These are phyloP conservation scores for Ladona fulva DNA, from an alignment of 1,140 invertebrate genomes.

Conservation along the genomic window DNA sequence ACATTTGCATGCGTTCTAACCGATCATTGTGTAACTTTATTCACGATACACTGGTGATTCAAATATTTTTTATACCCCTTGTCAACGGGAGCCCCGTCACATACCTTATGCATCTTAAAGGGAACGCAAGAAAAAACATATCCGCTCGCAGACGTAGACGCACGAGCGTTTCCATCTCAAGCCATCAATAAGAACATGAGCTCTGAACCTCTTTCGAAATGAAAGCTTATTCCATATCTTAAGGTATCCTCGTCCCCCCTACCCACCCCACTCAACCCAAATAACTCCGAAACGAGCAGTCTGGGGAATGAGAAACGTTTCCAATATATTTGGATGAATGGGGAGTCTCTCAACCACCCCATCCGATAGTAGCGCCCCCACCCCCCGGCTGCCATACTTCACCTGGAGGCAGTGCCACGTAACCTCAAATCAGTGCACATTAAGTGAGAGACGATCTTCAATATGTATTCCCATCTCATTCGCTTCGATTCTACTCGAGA, in stretches of 20 bases:
- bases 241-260: not conserved
- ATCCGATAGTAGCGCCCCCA: not conserved
- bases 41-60: too few relatives aligned
- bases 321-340: not conserved
- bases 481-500: not conserved
- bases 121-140: too few relatives aligned
- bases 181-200: not conserved
- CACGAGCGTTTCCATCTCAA: not conserved
- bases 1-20: too few relatives aligned
- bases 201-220: not conserved
- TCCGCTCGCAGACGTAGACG: too few relatives aligned
- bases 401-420: not conserved
- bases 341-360: not conserved
- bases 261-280: not conserved
- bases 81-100: too few relatives aligned
- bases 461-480: not conserved
- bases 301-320: not conserved
- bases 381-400: not conserved
- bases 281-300: not conserved
- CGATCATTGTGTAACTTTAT: too few relatives aligned
- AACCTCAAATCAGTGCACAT: slow-evolving; percentile 1
- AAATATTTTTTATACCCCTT: too few relatives aligned
- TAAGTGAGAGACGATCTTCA: slow-evolving; percentile 6
- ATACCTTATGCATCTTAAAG: too few relatives aligned
- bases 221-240: not conserved